Conservation (phyloP, 2,113 vertebrate genomes). For the Trichechus manatus region DNA sequence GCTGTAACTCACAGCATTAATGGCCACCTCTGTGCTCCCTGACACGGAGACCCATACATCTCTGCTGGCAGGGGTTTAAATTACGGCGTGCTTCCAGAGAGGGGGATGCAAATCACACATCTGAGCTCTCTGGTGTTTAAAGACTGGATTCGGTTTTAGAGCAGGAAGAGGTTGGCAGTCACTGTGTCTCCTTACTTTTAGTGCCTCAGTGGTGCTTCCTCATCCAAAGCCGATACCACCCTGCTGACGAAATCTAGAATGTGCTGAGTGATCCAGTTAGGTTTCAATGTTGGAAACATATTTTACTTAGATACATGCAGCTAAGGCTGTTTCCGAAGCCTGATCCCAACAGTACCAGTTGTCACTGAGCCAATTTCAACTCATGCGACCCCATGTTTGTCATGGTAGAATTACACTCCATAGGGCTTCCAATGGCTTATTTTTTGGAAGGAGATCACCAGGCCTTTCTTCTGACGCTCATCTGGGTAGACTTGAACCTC, state of each 20-base stretch:
- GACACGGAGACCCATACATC: conserved; percentile 32
- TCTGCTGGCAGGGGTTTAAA: conserved; percentile 58
- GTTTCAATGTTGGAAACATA: conserved; percentile 58
- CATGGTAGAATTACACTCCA: background rate
- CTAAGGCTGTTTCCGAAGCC: background rate
- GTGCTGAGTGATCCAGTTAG: conserved; percentile 57
- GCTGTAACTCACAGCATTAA: conserved; percentile 67
- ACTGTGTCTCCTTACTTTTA: conserved; percentile 41
- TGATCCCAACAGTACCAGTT: accelerated
- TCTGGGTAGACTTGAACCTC: background rate
- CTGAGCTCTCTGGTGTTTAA: conserved; percentile 25
- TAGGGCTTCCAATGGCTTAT: background rate
- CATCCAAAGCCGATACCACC: conserved; percentile 36
- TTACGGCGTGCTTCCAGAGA: conserved; percentile 45
- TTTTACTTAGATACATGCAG: conserved; percentile 32
- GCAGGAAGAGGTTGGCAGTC: conserved; percentile 38
- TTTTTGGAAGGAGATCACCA: background rate
- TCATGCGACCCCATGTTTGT: background rate
- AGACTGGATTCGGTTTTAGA: conserved; percentile 32
- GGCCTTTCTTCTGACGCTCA: background rate
- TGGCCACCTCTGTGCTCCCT: conserved; percentile 70
- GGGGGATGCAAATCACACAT: conserved; percentile 73
- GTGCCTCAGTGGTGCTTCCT: background rate
- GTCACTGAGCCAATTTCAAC: background rate
- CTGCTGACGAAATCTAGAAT: conserved; percentile 54